Evolutionary conservation across 2,113 vertebrate genomes (phyloP), one percentile per base, ranked within the genome.

Genomic region (Proterorhinus semilunaris): DNA sequence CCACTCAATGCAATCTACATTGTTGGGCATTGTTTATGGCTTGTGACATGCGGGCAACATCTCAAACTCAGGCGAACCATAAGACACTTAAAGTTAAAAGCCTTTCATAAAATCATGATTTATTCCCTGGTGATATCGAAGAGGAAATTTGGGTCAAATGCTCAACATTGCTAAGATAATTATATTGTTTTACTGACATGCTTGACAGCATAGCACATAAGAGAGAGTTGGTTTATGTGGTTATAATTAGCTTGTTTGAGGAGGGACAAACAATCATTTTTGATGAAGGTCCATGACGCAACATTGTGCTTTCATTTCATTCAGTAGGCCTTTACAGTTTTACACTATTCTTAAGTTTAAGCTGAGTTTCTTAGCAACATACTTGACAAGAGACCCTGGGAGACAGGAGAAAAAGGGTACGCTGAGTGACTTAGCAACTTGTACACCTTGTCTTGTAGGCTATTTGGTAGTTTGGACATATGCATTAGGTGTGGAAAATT

Each of bases 171-270:
- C 72, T 82, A 66, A 87, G 83, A 75, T 85, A 61, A 71, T 71
- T 50, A 82, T 71, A 90, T 91, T 92, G 90, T 92, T 84, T 78
- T 64, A 69, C 77, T 13, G 66, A 74, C 51, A 78, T 70, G 27
- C 65, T 66, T 45, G 73, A 36, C 27, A 5, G 27, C 27, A 2
- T 36, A 36, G 27, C 1, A 36, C 27, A 36, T 5, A 36, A 36
- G 81, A 53, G 74, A 64, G 65, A 21, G 52, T 66, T 75, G 82
- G 82, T 87, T 78, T 88, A 69, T 10, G 88, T 88, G 89, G 88
- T 89, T 83, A 9, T 66, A 65, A 66, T 68, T 70, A 81, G 66
- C 83, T 85, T 71, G 70, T 79, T 2, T 63, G 49, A 74, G 73
- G 76, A 36, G 27, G 2, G 27, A 36, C 27, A 36, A 5, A 36